phyloP scores from a whole-genome alignment of 2,888 invertebrate genomes.

The Scaptomyza flava region DNA sequence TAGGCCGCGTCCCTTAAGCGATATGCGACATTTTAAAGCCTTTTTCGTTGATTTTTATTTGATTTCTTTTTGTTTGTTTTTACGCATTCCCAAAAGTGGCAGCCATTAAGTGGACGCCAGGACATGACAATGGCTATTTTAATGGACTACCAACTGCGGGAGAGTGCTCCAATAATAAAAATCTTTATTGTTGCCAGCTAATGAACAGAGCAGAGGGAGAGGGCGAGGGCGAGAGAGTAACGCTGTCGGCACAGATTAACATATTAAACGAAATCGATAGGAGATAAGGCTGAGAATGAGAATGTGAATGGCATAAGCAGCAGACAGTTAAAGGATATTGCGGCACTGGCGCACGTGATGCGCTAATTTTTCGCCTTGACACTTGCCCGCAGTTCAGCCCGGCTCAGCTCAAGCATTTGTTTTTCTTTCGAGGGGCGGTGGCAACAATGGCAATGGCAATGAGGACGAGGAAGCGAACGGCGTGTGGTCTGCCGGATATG shows the following conservation, averaged over 20 bases:
- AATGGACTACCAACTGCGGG: conserved; percentile 45
- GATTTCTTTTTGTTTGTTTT: conserved; percentile 40
- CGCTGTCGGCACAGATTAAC: conserved; percentile 69
- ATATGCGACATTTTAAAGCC: conserved; percentile 67
- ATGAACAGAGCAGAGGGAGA: conserved; percentile 45
- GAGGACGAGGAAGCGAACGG: conserved; percentile 14
- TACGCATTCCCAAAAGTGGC: conserved; percentile 54
- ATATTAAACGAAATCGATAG: conserved; percentile 79
- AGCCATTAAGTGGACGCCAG: conserved; percentile 65
- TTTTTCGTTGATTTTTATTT: conserved; percentile 75
- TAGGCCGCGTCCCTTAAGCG: conserved; percentile 48
- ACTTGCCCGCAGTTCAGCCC: conserved; percentile 68
- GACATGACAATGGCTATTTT: conserved; percentile 63
- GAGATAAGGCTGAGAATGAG: conserved; percentile 45
- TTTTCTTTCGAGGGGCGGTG: conserved; percentile 13
- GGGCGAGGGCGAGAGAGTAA: background rate
- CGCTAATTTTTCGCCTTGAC: conserved; percentile 77
- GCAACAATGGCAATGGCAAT: conserved; percentile 1
- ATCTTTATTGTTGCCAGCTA: conserved; percentile 64
- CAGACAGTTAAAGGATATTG: conserved; percentile 67
- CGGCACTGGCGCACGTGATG: conserved; percentile 78
- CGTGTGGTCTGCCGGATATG: conserved; percentile 80
- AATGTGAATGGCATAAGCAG: conserved; percentile 19
- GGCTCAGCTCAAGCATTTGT: conserved; percentile 25
- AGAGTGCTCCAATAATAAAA: conserved; percentile 61